Conservation (phyloP, 2,113 vertebrate species). For the Origma solitaria region DNA sequence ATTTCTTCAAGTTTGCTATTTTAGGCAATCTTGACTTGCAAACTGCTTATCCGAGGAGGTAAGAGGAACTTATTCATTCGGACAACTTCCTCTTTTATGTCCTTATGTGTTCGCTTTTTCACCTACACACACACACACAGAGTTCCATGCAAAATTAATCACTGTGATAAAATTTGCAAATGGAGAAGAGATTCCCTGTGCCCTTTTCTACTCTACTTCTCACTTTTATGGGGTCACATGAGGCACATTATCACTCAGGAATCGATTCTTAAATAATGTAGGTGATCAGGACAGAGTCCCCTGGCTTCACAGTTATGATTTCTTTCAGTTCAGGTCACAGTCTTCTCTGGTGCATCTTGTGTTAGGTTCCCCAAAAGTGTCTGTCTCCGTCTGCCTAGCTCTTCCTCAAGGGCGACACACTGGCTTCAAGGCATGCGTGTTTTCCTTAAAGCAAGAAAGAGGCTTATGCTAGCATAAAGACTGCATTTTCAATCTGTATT, state of each 20-base stretch:
- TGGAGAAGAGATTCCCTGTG: not conserved
- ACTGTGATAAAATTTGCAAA: not conserved
- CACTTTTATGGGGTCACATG: not conserved
- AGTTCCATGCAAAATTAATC: not conserved
- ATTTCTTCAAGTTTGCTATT: not conserved
- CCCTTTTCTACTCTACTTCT: not conserved
- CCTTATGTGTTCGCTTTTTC: not conserved
- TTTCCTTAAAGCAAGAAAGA: not conserved
- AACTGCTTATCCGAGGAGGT: not conserved
- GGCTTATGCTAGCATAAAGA: not conserved
- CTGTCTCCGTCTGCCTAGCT: not conserved
- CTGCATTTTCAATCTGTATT: not conserved
- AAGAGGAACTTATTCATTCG: not conserved
- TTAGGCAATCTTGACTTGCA: not conserved
- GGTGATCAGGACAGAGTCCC: not conserved
- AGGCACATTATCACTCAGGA: not conserved
- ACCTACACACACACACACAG: not conserved
- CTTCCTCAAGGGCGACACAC: not conserved
- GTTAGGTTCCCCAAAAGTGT: not conserved
- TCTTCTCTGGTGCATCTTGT: not conserved
- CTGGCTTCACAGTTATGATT: not conserved
- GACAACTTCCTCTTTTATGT: not conserved
- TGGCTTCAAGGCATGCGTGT: not conserved
- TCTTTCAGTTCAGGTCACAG: not conserved
- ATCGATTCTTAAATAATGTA: not conserved